These are phyloP conservation scores for Lordiphosa andalusiaca DNA, from an alignment of 2,888 invertebrate genomes.

Conservation along the genomic window DNA sequence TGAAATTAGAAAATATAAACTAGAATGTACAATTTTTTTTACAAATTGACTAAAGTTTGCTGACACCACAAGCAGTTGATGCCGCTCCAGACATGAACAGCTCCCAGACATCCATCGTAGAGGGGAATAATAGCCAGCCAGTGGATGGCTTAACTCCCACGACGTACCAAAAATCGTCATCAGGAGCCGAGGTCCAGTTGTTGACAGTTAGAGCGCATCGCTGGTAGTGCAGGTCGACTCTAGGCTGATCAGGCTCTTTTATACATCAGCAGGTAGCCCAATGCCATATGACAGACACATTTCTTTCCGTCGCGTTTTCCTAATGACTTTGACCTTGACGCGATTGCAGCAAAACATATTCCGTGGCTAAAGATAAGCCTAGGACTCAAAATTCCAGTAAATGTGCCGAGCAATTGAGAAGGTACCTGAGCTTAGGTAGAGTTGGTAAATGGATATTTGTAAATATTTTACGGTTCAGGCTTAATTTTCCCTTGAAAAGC, in stretches of 20 bases:
- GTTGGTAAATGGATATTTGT: too few relatives aligned
- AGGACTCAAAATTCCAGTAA: not conserved
- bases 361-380: too few relatives aligned
- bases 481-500: too few relatives aligned
- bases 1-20: conserved; percentile 19
- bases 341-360: not conserved
- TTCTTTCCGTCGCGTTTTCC: conserved; percentile 5
- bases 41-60: conserved; percentile 36
- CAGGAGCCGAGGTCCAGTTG: conserved; percentile 22
- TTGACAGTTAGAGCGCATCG: conserved; percentile 37
- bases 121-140: too few relatives aligned
- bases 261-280: conserved; percentile 50
- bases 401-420: not conserved
- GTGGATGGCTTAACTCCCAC: not conserved
- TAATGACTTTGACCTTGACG: conserved; percentile 42
- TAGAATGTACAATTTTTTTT: not conserved
- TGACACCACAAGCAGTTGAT: conserved; percentile 47
- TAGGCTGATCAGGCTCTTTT: conserved; percentile 27
- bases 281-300: not conserved
- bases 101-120: not conserved
- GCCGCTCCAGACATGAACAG: not conserved
- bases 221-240: conserved; percentile 56
- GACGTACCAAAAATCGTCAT: conserved; percentile 5
- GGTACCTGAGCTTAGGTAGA: not conserved
- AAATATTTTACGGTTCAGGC: too few relatives aligned